These are phyloP conservation scores for Eidolon dupreanum DNA, from an alignment of 2,797 vertebrate genomes.

Conservation along the genomic window DNA sequence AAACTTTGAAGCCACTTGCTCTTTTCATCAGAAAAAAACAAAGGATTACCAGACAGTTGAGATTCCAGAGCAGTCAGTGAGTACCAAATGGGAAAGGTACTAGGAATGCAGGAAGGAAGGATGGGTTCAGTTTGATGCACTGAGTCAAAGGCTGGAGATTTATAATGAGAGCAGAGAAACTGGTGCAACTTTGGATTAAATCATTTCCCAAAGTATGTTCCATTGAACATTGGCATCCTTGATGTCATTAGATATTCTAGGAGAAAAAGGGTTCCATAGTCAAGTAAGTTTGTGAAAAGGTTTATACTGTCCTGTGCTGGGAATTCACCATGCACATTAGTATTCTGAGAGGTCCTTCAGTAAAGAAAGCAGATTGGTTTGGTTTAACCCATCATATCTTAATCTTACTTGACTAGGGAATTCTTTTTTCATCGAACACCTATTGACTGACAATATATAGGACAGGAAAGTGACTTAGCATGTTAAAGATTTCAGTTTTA, in stretches of 20 bases:
- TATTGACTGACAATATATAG: not conserved
- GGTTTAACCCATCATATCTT: slow-evolving; percentile 15
- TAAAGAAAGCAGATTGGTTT: slow-evolving; percentile 9
- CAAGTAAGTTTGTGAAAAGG: not conserved
- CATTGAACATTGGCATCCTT: slow-evolving; percentile 1
- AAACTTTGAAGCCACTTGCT: slow-evolving; percentile 48
- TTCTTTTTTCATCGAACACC: slow-evolving; percentile 35
- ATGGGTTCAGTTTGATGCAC: not conserved
- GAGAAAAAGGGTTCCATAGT: not conserved
- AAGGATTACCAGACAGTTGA: not conserved
- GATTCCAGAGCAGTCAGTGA: not conserved
- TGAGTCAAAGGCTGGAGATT: not conserved
- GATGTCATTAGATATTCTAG: slow-evolving; percentile 11
- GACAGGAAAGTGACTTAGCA: not conserved
- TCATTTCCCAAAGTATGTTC: slow-evolving; percentile 28
- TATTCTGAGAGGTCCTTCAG: not conserved
- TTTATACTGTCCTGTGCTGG: not conserved
- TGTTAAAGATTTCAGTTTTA: not conserved
- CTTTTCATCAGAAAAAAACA: slow-evolving; percentile 16
- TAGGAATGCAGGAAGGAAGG: not conserved
- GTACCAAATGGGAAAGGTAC: not conserved
- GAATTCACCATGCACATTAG: not conserved
- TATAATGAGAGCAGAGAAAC: slow-evolving; percentile 15
- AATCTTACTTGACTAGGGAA: not conserved
- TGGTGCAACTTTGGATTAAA: not conserved